phyloP scores from a whole-genome alignment of 1,140 invertebrate species.

The Trichonephila clavata region DNA sequence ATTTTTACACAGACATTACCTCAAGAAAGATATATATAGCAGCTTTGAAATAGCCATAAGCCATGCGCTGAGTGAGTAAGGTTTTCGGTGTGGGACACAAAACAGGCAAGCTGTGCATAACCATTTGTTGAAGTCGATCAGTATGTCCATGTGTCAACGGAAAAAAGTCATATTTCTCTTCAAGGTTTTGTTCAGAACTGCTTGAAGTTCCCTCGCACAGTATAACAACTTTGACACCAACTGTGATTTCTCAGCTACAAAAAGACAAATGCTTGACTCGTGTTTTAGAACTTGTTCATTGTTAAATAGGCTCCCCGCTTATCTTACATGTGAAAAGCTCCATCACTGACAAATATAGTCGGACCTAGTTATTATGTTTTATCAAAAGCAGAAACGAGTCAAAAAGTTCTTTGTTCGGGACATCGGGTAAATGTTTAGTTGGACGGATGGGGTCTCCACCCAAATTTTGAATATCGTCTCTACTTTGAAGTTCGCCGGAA shows the following conservation, averaged over 20 bases:
- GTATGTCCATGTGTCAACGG: no score
- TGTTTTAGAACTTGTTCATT: background rate
- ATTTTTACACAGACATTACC: no score
- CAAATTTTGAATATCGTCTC: background rate
- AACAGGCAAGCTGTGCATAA: no score
- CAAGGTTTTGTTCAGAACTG: no score
- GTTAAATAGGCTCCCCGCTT: background rate
- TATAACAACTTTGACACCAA: background rate
- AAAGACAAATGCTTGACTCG: background rate
- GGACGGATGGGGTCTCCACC: background rate
- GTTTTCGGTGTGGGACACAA: no score
- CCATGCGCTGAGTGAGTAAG: no score
- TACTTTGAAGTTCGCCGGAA: background rate
- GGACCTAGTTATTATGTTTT: background rate
- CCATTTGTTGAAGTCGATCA: no score
- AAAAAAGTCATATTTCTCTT: no score
- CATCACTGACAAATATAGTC: slow-evolving; percentile 6
- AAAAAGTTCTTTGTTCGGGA: background rate
- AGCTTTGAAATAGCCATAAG: no score
- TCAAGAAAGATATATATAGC: no score
- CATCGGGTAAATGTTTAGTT: background rate
- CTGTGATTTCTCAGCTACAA: background rate
- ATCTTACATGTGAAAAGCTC: background rate
- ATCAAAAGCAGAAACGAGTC: background rate
- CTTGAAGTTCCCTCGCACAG: background rate